These are phyloP conservation scores for Calcarius lapponicus DNA, from an alignment of 2,797 vertebrate species.

Conservation along the genomic window DNA sequence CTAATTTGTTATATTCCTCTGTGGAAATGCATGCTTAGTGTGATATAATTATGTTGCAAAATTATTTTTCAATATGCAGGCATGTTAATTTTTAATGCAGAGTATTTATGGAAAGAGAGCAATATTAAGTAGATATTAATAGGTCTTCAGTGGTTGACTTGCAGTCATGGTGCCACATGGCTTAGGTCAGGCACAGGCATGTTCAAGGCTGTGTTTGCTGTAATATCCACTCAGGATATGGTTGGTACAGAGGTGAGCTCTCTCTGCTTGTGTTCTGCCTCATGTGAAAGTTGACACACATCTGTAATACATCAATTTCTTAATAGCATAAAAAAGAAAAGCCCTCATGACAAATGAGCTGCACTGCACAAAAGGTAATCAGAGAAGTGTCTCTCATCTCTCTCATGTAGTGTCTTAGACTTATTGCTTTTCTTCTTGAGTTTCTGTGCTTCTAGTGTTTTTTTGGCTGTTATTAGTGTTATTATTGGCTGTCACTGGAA, in stretches of 20 bases:
- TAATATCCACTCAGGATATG: rapidly evolving
- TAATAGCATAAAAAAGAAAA: not conserved
- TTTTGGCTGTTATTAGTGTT: not conserved
- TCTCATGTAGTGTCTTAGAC: rapidly evolving
- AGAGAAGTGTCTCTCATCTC: not conserved
- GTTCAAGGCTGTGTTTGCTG: not conserved
- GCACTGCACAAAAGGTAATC: not conserved
- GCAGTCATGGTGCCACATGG: not conserved
- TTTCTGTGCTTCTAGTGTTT: not conserved
- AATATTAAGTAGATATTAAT: not conserved
- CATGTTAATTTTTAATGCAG: not conserved
- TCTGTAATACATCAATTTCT: not conserved
- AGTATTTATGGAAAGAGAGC: not conserved
- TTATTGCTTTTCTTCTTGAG: not conserved
- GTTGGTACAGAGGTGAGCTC: not conserved
- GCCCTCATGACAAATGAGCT: not conserved
- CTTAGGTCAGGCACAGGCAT: not conserved
- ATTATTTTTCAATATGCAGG: not conserved
- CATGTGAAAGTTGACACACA: not conserved
- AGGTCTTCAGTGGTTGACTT: not conserved
- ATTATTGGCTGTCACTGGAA: not conserved
- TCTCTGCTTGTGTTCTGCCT: not conserved
- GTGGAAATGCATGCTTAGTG: not conserved
- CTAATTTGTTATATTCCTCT: not conserved
- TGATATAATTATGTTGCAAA: not conserved